These are phyloP conservation scores for Drosophila sturtevanti DNA, from an alignment of 1,140 invertebrate genomes.

Conservation along the genomic window DNA sequence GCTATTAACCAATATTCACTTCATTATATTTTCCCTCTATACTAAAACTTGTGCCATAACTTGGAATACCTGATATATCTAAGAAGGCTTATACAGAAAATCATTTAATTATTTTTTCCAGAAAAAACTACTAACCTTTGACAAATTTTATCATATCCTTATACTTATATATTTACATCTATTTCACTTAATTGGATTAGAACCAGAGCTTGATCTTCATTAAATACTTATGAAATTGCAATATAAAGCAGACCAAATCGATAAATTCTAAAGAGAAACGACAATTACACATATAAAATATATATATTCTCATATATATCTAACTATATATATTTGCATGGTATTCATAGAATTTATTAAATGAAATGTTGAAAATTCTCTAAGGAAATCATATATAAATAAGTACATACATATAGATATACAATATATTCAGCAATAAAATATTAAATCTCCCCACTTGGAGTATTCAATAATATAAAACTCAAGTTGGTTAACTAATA, in stretches of 20 bases:
- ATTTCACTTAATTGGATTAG: slow-evolving; percentile 8
- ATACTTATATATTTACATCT: slow-evolving; percentile 9
- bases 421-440: slow-evolving; percentile 46
- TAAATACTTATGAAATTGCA: slow-evolving; percentile 6
- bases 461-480: slow-evolving; percentile 9
- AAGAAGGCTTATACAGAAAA: slow-evolving; percentile 2
- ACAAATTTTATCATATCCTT: slow-evolving; percentile 37
- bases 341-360: slow-evolving; percentile 42
- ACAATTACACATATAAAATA: not conserved
- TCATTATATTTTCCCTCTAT: not conserved
- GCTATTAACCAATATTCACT: not conserved
- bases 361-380: slow-evolving; percentile 42
- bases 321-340: slow-evolving; percentile 34
- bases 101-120: not conserved
- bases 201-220: not conserved
- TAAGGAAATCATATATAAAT: slow-evolving; percentile 35
- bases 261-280: not conserved
- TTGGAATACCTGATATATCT: slow-evolving; percentile 56
- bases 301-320: slow-evolving; percentile 15
- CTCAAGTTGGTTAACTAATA: slow-evolving; percentile 36
- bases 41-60: slow-evolving; percentile 38
- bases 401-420: slow-evolving; percentile 60
- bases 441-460: slow-evolving; percentile 20
- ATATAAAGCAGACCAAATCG: slow-evolving; percentile 16
- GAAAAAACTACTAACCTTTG: not conserved